A percentile compares a stretch with the other conserved stretches of the same genome.
These are phyloP conservation scores for Mythimna ferrago DNA, from an alignment of 2,888 invertebrate genomes.

Conservation along the genomic window DNA sequence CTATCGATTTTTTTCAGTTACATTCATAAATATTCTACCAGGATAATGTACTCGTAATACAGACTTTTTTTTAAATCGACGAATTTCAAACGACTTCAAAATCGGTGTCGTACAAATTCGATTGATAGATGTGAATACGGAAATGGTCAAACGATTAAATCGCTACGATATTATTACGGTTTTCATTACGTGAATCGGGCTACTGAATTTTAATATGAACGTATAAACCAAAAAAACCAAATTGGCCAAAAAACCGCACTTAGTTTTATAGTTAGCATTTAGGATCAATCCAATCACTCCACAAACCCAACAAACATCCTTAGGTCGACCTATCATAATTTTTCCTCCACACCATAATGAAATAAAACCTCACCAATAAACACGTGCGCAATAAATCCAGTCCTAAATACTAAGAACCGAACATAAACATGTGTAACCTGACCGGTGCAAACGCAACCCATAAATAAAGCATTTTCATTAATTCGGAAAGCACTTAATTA, in stretches of 20 bases:
- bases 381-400: constrained; percentile 8
- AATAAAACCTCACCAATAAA: neutral
- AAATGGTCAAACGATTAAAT: no score
- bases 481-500: constrained; percentile 57
- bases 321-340: neutral
- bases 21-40: no score
- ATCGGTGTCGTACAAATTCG: no score
- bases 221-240: neutral
- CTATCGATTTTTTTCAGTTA: no score
- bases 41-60: no score
- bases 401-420: constrained; percentile 9
- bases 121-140: no score
- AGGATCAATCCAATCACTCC: neutral
- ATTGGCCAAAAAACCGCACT: neutral
- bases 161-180: no score
- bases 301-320: neutral
- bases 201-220: neutral
- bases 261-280: neutral
- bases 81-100: no score
- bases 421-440: neutral
- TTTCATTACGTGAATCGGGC: no score
- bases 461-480: constrained; percentile 51
- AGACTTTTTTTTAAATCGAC: no score
- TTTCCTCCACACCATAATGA: neutral
- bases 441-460: constrained; percentile 31